phyloP scores from a whole-genome alignment of 2,797 vertebrate genomes.

The Rallus crepitans region DNA sequence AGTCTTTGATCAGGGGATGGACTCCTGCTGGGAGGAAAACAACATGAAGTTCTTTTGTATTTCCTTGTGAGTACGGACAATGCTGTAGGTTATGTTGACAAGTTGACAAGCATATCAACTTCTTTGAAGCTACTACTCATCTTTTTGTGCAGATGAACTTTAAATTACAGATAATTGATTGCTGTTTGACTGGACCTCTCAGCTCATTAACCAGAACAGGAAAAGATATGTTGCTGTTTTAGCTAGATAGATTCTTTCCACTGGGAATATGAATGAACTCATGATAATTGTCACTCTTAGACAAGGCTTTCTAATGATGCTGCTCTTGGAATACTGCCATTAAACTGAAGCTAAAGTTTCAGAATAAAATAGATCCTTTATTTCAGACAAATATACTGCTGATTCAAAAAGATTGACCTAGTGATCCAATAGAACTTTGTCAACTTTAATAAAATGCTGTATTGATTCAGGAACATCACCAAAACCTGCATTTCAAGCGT shows the following conservation, averaged over 20 bases:
- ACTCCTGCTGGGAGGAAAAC: neutral
- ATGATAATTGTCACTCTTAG: neutral
- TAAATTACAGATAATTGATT: neutral
- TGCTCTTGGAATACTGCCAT: neutral
- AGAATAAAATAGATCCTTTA: neutral
- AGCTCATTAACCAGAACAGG: neutral
- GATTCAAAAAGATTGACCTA: neutral
- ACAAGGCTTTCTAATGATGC: neutral
- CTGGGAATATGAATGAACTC: neutral
- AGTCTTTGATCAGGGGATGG: neutral
- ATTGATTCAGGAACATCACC: neutral
- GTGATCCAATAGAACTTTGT: neutral
- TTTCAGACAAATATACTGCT: slow-evolving; percentile 8
- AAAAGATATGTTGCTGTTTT: slow-evolving; percentile 4
- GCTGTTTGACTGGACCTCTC: neutral
- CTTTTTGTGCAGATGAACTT: neutral
- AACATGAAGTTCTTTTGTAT: neutral
- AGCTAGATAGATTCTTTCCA: neutral
- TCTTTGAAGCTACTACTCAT: neutral
- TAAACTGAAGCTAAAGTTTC: neutral
- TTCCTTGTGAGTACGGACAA: neutral
- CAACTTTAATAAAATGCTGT: slow-evolving; percentile 7
- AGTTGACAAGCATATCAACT: neutral
- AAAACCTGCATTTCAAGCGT: slow-evolving; percentile 3
- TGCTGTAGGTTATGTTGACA: neutral